A percentile compares a stretch with the other conserved stretches of the same genome.
Evolutionary conservation across 2,797 vertebrate genomes (phyloP).

Genomic region (Coluber constrictor): DNA sequence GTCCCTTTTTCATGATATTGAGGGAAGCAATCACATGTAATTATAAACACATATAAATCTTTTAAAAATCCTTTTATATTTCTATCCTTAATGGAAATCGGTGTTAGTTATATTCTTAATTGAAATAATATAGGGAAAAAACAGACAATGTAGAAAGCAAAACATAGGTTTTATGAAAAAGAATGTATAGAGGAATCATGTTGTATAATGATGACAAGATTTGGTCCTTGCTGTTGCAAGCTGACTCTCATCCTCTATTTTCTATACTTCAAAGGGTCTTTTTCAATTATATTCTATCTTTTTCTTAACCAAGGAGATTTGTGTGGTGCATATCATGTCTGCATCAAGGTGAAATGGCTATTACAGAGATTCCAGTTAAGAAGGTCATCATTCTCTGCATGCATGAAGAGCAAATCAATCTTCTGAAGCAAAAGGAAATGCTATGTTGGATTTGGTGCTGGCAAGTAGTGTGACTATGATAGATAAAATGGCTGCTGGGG

Average conservation of each 20-base stretch:
- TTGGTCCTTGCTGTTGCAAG: conserved; percentile 17
- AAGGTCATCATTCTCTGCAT: conserved; percentile 43
- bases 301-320: conserved; percentile 40
- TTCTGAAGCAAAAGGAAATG: conserved; percentile 39
- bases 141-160: neutral
- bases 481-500: conserved; percentile 35
- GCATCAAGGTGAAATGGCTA: conserved; percentile 43
- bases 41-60: neutral
- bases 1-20: neutral
- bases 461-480: conserved; percentile 20
- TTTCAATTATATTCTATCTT: conserved; percentile 40
- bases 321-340: conserved; percentile 41
- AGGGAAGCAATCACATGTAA: neutral
- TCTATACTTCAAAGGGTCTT: conserved; percentile 23
- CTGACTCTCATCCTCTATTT: conserved; percentile 5
- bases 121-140: neutral
- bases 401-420: conserved; percentile 39
- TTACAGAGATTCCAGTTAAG: conserved; percentile 41
- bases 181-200: neutral
- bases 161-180: neutral
- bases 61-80: neutral
- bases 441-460: conserved; percentile 37
- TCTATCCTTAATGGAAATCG: neutral
- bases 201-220: conserved; percentile 23
- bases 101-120: neutral